Evolutionary conservation across 1,140 invertebrate genomes (phyloP).

Genomic region (Mactra quadrangularis): DNA sequence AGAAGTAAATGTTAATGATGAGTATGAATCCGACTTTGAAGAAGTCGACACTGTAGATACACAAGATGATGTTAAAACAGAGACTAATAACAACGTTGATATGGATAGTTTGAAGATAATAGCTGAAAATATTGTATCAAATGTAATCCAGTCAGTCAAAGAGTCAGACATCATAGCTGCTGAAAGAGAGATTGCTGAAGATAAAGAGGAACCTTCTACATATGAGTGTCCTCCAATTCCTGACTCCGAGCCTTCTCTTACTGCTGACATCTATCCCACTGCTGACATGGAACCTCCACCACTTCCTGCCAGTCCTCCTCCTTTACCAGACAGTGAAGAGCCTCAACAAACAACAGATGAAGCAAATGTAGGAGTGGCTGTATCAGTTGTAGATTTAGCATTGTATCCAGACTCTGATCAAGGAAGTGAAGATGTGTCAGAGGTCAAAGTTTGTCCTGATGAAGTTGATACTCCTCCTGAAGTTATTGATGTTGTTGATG

Average conservation of each 20-base stretch:
- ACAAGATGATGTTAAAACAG: not conserved
- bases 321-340: conserved; percentile 15
- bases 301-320: conserved; percentile 33
- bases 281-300: conserved; percentile 5
- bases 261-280: too few species aligned
- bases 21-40: conserved; percentile 59
- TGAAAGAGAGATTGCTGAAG: not conserved
- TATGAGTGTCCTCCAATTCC: conserved; percentile 29
- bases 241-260: not conserved
- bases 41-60: conserved; percentile 23
- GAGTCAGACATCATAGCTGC: not conserved
- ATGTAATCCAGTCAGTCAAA: conserved; percentile 42
- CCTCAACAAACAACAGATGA: not conserved
- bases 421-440: conserved; percentile 12
- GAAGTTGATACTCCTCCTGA: conserved; percentile 4
- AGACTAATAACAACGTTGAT: too few species aligned
- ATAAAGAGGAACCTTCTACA: not conserved
- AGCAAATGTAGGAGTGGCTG: not conserved
- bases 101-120: conserved; percentile 32
- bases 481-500: conserved; percentile 41
- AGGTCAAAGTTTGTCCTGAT: not conserved
- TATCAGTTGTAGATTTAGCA: conserved; percentile 38
- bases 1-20: conserved; percentile 1
- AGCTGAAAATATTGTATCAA: conserved; percentile 45
- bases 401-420: conserved; percentile 56